Evolutionary conservation across 2,888 invertebrate species (phyloP), one percentile per base, ranked within the genome.

Genomic region (Stenchaetothrips biformis): DNA sequence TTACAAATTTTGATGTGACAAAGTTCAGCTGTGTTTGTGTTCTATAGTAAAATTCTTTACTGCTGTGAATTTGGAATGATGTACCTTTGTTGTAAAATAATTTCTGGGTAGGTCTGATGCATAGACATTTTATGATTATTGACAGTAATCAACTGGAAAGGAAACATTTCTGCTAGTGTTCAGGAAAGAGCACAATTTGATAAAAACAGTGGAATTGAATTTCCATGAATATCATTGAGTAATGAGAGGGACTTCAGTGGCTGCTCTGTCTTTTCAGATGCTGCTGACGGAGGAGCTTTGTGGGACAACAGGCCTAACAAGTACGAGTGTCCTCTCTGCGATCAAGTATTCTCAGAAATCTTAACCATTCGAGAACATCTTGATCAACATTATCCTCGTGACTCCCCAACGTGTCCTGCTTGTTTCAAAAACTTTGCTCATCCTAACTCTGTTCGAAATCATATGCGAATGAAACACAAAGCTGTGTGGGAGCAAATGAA

Each of bases 381-480:
- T 85, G 94, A 92, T 86, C 90, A 92, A 84, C 94, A 95, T 88
- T 94, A 95, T 89, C 95, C 95, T 82, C 91, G 94, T 85, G 95
- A 94, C 88, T 93, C 93, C 86, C 93, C 93, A 83, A 90, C 91
- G 83, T 95, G 94, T 88, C 88, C 91, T 81, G 89, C 91, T 83
- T 95, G 94, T 87, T 92, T 92, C 80, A 90, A 93, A 83, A 89
- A 90, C 84, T 95, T 94, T 87, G 91, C 93, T 82, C 94, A 95
- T 88, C 95, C 95, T 82, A 95, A 95, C 88, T 94, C 94, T 81
- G 95, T 95, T 83, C 90, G 94, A 85, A 95, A 95, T 89, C 94
- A 95, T 88, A 94, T 95, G 94, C 89, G 95, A 84, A 90, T 93
- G 85, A 95, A 95, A 87, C 95, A 95, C 87, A 91, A 92, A 79